Evolutionary conservation across 2,888 invertebrate genomes (phyloP).

Genomic region (Drosophila mulleri): DNA sequence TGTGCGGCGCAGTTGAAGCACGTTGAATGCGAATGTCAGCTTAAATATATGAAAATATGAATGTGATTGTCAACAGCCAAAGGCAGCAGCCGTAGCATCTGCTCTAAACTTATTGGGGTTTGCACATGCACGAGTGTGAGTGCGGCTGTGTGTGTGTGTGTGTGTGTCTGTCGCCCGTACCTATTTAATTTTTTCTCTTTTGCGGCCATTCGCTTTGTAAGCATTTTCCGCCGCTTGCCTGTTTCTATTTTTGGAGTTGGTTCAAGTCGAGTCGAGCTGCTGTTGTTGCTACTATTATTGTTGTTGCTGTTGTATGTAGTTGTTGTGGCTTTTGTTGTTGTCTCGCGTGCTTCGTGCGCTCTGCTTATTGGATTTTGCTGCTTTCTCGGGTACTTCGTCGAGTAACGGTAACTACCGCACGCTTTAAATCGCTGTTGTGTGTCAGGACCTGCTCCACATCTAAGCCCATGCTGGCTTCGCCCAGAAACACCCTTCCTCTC

Average conservation of each 20-base stretch:
- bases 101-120: slow-evolving; percentile 11
- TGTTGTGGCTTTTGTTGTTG: slow-evolving; percentile 16
- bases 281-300: slow-evolving; percentile 26
- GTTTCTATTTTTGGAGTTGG: slow-evolving; percentile 73
- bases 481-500: background rate
- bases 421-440: slow-evolving; percentile 58
- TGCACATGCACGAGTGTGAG: slow-evolving; percentile 10
- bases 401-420: slow-evolving; percentile 54
- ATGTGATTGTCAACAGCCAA: slow-evolving; percentile 31
- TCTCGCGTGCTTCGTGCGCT: slow-evolving; percentile 53
- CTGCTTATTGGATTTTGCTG: slow-evolving; percentile 65
- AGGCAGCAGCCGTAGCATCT: slow-evolving; percentile 8
- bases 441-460: slow-evolving; percentile 66
- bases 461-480: slow-evolving; percentile 17
- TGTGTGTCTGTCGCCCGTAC: slow-evolving; percentile 36
- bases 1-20: slow-evolving; percentile 21
- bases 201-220: slow-evolving; percentile 40
- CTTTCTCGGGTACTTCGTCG: slow-evolving; percentile 37
- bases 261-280: slow-evolving; percentile 42
- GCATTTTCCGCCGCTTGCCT: slow-evolving; percentile 66
- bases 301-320: slow-evolving; percentile 5
- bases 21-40: slow-evolving; percentile 16
- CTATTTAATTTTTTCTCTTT: slow-evolving; percentile 61
- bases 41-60: background rate
- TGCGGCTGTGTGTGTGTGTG: slow-evolving; percentile 10